Evolutionary conservation across 2,113 vertebrate genomes (phyloP).

Genomic region (Odocoileus virginianus): DNA sequence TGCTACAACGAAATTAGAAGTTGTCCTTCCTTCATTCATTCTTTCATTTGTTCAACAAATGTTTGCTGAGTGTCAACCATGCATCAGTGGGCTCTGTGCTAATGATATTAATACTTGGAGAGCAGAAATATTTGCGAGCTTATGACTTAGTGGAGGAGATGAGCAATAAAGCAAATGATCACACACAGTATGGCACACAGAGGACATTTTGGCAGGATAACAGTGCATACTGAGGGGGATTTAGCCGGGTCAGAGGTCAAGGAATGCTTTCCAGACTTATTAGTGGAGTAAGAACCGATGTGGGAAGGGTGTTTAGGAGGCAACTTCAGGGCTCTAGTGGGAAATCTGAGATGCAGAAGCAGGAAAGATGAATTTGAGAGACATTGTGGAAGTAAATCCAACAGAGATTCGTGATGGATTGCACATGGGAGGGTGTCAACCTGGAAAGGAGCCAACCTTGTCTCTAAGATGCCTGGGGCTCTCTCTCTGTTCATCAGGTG

Average conservation of each 20-base stretch:
- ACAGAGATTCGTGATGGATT: background rate
- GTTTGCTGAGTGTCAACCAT: background rate
- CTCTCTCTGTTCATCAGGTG: background rate
- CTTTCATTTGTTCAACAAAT: background rate
- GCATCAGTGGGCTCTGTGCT: background rate
- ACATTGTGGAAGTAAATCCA: background rate
- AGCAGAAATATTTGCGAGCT: background rate
- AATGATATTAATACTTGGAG: background rate
- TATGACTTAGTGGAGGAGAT: background rate
- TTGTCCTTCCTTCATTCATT: background rate
- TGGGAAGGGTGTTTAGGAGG: background rate
- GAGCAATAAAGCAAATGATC: constrained; percentile 6
- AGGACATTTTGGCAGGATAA: background rate
- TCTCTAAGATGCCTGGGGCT: background rate
- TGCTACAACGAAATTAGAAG: background rate
- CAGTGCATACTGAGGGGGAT: background rate
- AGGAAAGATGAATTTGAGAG: background rate
- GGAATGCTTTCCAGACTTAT: background rate
- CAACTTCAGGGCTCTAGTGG: background rate
- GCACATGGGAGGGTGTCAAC: background rate
- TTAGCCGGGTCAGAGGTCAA: background rate
- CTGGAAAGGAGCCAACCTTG: background rate
- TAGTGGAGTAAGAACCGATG: background rate
- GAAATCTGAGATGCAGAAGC: background rate
- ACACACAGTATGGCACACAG: background rate